Evolutionary conservation across 2,797 vertebrate genomes (phyloP), one percentile per base, ranked within the genome.

Genomic region (Gobio occitaniae): DNA sequence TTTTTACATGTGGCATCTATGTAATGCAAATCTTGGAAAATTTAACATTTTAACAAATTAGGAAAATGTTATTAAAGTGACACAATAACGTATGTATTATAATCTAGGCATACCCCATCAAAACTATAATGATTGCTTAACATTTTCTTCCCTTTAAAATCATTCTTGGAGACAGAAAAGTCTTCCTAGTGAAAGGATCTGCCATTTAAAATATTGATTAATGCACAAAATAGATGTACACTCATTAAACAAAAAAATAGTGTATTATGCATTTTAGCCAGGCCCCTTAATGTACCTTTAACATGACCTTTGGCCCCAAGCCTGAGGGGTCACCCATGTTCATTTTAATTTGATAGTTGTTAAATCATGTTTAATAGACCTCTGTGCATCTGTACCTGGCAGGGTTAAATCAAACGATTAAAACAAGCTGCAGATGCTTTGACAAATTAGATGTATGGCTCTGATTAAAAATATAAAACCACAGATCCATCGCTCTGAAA

Each of bases 381-480:
- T 29, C n/a, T 32, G 15, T 48, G 48, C 25, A 4, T 36, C 12
- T 63, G 21, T 63, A 25, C 7, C 21, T 69, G 36, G 38, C n/a
- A 41, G 19, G 5, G 4, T 54, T 72, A 21, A 61, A 63, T 17
- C n/a, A 72, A 13, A 54, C 38, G 11, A 78, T 52, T 38, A 71
- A 48, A 48, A 68, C 10, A 80, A 52, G 7, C 29, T n/a, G 25
- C 47, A 69, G 32, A 17, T 19, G 29, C 2, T 6, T 81, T 44
- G 41, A 48, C 70, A 38, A 65, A 66, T 38, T 38, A 65, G 59
- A 52, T 16, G 71, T 11, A 47, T 50, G 9, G 59, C 25, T 66
- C 44, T 41, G n/a, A 66, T 41, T 76, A 66, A 36, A 82, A 48
- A 65, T 44, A 48, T 65, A 38, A 50, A 50, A 71, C 36, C 44